Conservation (phyloP, 1,140 invertebrate genomes). For the Drosophila ananassae region DNA sequence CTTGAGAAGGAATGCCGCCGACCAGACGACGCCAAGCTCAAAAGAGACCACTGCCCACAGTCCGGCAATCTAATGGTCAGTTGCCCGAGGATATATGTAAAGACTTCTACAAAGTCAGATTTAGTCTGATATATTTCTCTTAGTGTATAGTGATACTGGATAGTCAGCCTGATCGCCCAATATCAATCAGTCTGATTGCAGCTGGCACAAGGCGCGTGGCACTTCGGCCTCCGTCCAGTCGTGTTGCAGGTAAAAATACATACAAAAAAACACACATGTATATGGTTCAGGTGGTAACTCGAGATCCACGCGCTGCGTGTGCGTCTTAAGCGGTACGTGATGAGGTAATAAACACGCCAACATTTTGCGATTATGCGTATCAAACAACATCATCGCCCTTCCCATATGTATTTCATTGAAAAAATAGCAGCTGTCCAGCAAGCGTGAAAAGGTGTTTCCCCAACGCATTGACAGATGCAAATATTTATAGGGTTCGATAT, state of each 20-base stretch:
- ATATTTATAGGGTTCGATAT: slow-evolving; percentile 4
- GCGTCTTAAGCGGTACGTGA: slow-evolving; percentile 67
- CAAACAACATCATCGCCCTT: slow-evolving; percentile 38
- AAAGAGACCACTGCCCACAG: slow-evolving; percentile 49
- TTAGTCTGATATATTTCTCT: neutral
- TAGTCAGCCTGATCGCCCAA: slow-evolving; percentile 60
- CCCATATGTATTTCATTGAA: slow-evolving; percentile 9
- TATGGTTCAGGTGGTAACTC: slow-evolving; percentile 56
- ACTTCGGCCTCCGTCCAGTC: slow-evolving; percentile 19
- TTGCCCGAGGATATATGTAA: slow-evolving; percentile 20
- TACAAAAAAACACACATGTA: neutral
- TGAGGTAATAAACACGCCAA: slow-evolving; percentile 75
- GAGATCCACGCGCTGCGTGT: slow-evolving; percentile 56
- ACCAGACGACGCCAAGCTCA: slow-evolving; percentile 67
- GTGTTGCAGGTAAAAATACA: slow-evolving; percentile 11
- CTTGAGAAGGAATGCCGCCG: slow-evolving; percentile 68
- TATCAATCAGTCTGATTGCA: slow-evolving; percentile 72
- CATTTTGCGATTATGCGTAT: slow-evolving; percentile 36
- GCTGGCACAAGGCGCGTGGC: slow-evolving; percentile 45
- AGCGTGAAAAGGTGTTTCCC: slow-evolving; percentile 38
- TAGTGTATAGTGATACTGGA: slow-evolving; percentile 13
- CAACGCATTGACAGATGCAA: slow-evolving; percentile 40
- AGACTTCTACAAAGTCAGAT: no score
- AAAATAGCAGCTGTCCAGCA: slow-evolving; percentile 62
- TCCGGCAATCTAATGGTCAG: slow-evolving; percentile 45